phyloP scores from a whole-genome alignment of 2,797 vertebrate species.

The Halcyon badia region DNA sequence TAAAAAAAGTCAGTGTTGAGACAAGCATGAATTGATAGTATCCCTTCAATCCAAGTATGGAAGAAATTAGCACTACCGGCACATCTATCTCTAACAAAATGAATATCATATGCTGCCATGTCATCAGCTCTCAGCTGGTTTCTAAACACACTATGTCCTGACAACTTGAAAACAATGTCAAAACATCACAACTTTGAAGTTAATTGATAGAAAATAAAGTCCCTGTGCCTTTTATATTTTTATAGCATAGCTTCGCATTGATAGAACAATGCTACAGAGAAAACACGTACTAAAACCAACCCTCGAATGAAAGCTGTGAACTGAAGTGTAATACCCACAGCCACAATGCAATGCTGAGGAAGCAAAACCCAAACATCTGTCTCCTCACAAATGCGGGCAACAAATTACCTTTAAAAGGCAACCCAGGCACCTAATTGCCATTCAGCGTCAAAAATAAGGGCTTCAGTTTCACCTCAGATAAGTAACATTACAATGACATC shows the following conservation, averaged over 20 bases:
- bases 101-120: background rate
- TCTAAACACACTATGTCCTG: background rate
- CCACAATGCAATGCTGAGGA: background rate
- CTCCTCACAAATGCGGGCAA: background rate
- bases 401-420: slow-evolving; percentile 63
- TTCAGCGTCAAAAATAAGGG: slow-evolving; percentile 17
- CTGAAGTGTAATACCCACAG: background rate
- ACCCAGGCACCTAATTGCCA: background rate
- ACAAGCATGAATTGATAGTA: background rate
- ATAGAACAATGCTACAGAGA: background rate
- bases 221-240: background rate
- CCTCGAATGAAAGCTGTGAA: background rate
- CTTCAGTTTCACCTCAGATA: slow-evolving; percentile 60
- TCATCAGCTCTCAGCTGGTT: slow-evolving; percentile 17
- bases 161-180: background rate
- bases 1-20: background rate
- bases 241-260: background rate
- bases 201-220: background rate
- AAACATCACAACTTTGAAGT: background rate
- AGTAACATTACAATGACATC: slow-evolving; percentile 35
- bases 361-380: background rate
- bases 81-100: slow-evolving; percentile 10
- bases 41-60: background rate
- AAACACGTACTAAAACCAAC: background rate
- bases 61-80: slow-evolving; percentile 16